These are phyloP conservation scores for Mallateleia sp. DNA, from an alignment of 2,888 invertebrate genomes.

Conservation along the genomic window DNA sequence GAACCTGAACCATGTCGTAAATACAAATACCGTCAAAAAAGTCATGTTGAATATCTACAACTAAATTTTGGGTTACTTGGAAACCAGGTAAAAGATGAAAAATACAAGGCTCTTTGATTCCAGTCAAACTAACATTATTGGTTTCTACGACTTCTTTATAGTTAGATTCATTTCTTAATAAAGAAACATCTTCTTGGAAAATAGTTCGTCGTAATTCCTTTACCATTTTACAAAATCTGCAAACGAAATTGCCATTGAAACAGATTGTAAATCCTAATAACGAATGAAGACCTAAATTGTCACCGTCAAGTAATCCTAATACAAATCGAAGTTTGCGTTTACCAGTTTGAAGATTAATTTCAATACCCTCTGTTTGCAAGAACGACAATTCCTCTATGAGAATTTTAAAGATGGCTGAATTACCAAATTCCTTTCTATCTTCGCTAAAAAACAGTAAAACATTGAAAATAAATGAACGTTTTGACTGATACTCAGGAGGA, in stretches of 20 bases:
- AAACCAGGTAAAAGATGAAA: slow-evolving; percentile 37
- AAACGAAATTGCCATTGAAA: slow-evolving; percentile 19
- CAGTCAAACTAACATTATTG: slow-evolving; percentile 30
- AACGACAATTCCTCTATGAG: slow-evolving; percentile 69
- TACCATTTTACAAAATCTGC: slow-evolving; percentile 28
- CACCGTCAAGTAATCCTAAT: slow-evolving; percentile 30
- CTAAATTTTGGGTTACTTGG: slow-evolving; percentile 51
- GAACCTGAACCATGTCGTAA: slow-evolving; percentile 59
- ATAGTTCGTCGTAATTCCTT: neutral
- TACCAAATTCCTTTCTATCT: slow-evolving; percentile 56
- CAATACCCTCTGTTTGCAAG: slow-evolving; percentile 67
- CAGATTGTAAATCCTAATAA: slow-evolving; percentile 18
- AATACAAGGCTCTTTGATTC: slow-evolving; percentile 43
- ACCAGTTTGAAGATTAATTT: too few species aligned
- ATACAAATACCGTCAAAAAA: slow-evolving; percentile 60
- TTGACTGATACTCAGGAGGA: slow-evolving; percentile 48
- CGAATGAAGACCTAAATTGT: slow-evolving; percentile 21
- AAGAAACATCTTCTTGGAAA: neutral
- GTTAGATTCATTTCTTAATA: slow-evolving; percentile 10
- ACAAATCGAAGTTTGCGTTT: slow-evolving; percentile 25
- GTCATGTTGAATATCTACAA: slow-evolving; percentile 51
- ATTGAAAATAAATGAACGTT: slow-evolving; percentile 47
- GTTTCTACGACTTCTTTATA: slow-evolving; percentile 23
- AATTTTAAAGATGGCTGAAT: slow-evolving; percentile 42
- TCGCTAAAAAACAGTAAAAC: slow-evolving; percentile 54